Evolutionary conservation across 2,888 invertebrate species (phyloP).

Genomic region (Sesia bembeciformis): DNA sequence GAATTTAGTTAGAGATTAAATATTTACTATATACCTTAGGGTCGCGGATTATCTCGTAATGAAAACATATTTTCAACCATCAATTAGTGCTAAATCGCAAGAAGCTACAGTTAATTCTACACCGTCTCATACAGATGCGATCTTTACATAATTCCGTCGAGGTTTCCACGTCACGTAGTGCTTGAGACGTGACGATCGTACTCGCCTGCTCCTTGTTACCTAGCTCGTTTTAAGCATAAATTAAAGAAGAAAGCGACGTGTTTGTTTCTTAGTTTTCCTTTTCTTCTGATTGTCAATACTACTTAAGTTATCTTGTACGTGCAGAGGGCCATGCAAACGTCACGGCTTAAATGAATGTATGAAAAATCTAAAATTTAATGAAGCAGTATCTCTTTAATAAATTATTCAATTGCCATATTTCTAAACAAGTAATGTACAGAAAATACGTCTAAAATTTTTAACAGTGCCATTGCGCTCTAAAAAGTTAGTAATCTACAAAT

Average conservation of each 20-base stretch:
- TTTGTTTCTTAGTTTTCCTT: conserved; percentile 6
- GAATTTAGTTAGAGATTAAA: too few species aligned
- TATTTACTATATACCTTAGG: neutral
- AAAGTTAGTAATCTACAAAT: too few species aligned
- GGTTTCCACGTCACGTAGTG: conserved; percentile 36
- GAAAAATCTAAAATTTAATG: too few species aligned
- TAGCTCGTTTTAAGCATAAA: conserved; percentile 8
- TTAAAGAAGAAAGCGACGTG: conserved; percentile 1
- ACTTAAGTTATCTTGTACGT: neutral
- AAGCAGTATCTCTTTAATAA: too few species aligned
- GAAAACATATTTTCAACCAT: conserved; percentile 2
- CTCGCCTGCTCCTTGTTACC: conserved; percentile 19
- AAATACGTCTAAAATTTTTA: too few species aligned
- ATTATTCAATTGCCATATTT: too few species aligned
- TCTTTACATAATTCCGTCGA: conserved; percentile 34
- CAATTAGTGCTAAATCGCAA: conserved; percentile 5
- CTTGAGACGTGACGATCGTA: conserved; percentile 40
- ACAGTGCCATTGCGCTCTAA: too few species aligned
- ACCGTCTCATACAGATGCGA: conserved; percentile 18
- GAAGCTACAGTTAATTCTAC: neutral
- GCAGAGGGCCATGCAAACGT: too few species aligned
- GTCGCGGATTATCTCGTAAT: neutral
- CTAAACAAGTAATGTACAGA: too few species aligned
- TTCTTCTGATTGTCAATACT: neutral
- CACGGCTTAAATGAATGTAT: too few species aligned